phyloP scores from a whole-genome alignment of 2,113 vertebrate species.

The Seriola aureovittata region DNA sequence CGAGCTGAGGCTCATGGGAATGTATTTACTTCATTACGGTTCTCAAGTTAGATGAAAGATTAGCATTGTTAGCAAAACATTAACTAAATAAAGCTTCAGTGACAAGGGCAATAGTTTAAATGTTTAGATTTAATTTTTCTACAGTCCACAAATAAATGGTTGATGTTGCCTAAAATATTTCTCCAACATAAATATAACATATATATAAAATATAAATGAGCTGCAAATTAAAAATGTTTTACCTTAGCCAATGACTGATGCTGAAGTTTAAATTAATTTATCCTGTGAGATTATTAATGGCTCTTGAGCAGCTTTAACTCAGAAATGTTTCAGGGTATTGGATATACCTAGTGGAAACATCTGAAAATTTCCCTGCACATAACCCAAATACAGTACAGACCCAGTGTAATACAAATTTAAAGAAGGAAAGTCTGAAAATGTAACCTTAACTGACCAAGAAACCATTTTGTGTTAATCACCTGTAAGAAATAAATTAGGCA shows the following conservation, averaged over 20 bases:
- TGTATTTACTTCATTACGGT: too few species aligned
- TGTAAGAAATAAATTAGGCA: not conserved
- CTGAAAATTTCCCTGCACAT: not conserved
- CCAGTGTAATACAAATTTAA: not conserved
- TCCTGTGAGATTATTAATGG: slow-evolving; percentile 29
- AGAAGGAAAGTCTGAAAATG: not conserved
- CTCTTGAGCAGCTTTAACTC: not conserved
- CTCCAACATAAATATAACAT: too few species aligned
- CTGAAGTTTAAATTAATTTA: slow-evolving; percentile 9
- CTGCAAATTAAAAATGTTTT: not conserved
- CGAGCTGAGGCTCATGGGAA: too few species aligned
- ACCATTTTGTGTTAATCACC: not conserved
- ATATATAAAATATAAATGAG: slow-evolving; percentile 1
- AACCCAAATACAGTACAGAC: not conserved
- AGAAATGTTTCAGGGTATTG: slow-evolving; percentile 4
- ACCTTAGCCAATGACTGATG: not conserved
- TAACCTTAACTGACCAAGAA: not conserved
- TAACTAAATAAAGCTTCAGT: not conserved
- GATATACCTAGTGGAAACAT: not conserved
- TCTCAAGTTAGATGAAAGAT: too few species aligned
- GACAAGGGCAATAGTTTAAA: too few species aligned
- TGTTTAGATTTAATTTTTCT: too few species aligned
- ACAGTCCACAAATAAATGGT: too few species aligned
- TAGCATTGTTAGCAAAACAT: not conserved
- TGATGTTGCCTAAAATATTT: too few species aligned